Base-by-base conservation (phyloP, 2,113 vertebrate genomes). In the Nibea coibor region DNA sequence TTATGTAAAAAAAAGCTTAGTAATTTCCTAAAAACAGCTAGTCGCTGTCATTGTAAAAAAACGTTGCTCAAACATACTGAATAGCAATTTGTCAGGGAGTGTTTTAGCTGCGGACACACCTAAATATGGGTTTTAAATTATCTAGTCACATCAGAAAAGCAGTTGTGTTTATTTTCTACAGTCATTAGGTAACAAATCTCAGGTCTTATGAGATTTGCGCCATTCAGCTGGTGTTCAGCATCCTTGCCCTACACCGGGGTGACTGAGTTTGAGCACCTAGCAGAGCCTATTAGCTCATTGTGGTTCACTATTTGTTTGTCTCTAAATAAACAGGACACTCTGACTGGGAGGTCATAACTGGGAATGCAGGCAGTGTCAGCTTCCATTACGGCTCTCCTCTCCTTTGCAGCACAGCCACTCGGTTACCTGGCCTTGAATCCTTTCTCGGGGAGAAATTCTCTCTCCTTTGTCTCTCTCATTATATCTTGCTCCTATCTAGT, bases 261-360 rank as follows among this genome's bases (percentile, higher is more conserved):
- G 80, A 82, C 80, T 45, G 57, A 72, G 80, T 80, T 78, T 84
- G 80, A 86, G 72, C 54, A 71, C 68, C 81, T 58, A 72, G 72
- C 78, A 78, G 50, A 81, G 67, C 79, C 75, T 66, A 78, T 91
- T 92, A 91, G 81, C 75, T 90, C 58, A 71, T 69, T 61, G 69
- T 66, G 61, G 31, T 78, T 91, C 72, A 51, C 69, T 71, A 79
- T 85, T 89, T 90, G 78, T 90, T 85, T 86, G 86, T 82, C 79
- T 88, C 66, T 87, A 89, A 90, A 90, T 86, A 92, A 89, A 79
- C 83, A 85, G 81, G 77, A 87, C 64, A 66, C 80, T 81, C 57
- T 82, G 87, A 82, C 80, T 85, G 78, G 35, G 85, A 90, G 89
- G 86, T 91, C 87, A 92, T 83, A 57, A 75, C 69, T 83, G 74